Percentiles rank a stretch among this genome's conserved stretches.
These are phyloP conservation scores for Bombus vancouverensis DNA, from an alignment of 1,140 invertebrate species.

Conservation along the genomic window DNA sequence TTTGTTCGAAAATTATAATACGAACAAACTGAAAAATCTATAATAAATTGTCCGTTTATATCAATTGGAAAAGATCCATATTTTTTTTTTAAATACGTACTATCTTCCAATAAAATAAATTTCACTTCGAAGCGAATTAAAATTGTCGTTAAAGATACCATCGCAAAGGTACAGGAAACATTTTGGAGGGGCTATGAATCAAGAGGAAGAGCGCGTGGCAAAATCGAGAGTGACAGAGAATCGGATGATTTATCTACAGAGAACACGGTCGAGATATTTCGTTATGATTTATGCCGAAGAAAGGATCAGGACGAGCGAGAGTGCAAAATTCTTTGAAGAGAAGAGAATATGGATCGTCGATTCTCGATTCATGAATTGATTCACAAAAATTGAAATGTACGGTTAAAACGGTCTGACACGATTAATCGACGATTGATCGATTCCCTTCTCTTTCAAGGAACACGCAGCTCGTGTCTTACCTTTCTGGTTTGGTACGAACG, in stretches of 20 bases:
- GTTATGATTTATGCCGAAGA: constrained; percentile 46
- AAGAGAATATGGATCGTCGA: neutral
- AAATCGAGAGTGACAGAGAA: constrained; percentile 51
- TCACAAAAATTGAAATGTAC: neutral
- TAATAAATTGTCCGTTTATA: neutral
- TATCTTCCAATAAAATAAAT: neutral
- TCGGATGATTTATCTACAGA: constrained; percentile 49
- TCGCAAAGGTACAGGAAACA: constrained; percentile 26
- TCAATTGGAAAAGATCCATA: neutral
- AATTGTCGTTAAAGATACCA: neutral
- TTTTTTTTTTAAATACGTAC: neutral
- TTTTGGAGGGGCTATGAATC: constrained; percentile 20
- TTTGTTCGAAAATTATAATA: neutral
- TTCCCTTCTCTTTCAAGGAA: neutral
- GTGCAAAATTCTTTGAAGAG: neutral
- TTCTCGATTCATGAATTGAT: neutral
- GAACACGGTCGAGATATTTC: constrained; percentile 50
- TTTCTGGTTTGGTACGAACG: neutral
- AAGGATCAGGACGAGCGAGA: constrained; percentile 59
- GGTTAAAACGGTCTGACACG: too few relatives aligned
- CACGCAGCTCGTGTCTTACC: constrained; percentile 6
- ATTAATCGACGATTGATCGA: neutral
- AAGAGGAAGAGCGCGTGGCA: neutral
- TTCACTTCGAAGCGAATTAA: neutral
- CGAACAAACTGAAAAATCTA: neutral